These are phyloP conservation scores for Paratrypauchen microcephalus DNA, from an alignment of 2,797 vertebrate genomes.

Conservation along the genomic window DNA sequence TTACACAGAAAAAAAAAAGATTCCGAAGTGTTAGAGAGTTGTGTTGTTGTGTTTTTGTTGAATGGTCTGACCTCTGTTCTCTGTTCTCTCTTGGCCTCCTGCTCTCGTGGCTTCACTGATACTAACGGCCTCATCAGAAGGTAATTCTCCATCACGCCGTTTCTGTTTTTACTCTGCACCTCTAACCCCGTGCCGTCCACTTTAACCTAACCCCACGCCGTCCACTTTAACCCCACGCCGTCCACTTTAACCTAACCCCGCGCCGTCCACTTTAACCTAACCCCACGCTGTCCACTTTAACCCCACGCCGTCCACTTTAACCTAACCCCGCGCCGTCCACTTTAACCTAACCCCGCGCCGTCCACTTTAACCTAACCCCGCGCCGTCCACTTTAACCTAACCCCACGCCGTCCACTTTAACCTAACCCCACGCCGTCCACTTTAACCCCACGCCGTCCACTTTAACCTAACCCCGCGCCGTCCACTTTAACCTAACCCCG, in stretches of 20 bases:
- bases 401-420: too few species aligned
- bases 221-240: constrained; percentile 1
- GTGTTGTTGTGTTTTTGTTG: background rate
- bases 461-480: too few species aligned
- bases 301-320: too few species aligned
- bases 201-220: too few species aligned
- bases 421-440: constrained; percentile 6
- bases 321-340: constrained; percentile 6
- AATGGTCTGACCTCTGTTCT: constrained; percentile 38
- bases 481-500: too few species aligned
- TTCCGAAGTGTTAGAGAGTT: too few species aligned
- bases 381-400: constrained; percentile 39
- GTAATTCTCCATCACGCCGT: constrained; percentile 80
- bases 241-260: constrained; percentile 51
- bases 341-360: constrained; percentile 61
- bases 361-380: too few species aligned
- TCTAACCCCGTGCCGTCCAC: too few species aligned
- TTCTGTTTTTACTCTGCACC: constrained; percentile 56
- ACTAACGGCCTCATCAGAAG: constrained; percentile 87
- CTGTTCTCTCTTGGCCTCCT: constrained; percentile 60
- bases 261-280: too few species aligned
- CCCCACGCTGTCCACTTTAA: constrained; percentile 46
- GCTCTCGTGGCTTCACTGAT: constrained; percentile 77
- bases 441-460: too few species aligned
- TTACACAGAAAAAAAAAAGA: too few species aligned